Evolutionary conservation across 2,888 invertebrate species (phyloP).

Genomic region (Liopterus haemorrhoidalis): DNA sequence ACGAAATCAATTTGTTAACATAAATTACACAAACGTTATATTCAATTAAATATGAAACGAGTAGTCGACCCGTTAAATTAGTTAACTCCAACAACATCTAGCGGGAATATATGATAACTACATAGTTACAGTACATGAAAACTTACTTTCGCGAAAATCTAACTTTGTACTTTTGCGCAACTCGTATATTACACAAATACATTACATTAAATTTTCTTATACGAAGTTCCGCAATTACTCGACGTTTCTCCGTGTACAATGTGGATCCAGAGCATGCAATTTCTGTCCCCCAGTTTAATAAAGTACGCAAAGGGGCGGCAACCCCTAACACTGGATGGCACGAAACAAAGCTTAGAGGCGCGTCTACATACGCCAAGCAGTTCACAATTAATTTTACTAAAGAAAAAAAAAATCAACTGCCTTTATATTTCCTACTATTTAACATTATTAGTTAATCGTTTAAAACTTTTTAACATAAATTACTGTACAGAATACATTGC

Average conservation of each 20-base stretch:
- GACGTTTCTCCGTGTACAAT: slow-evolving; percentile 16
- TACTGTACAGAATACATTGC: too few species aligned
- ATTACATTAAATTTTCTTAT: slow-evolving; percentile 17
- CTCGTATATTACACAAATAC: slow-evolving; percentile 11
- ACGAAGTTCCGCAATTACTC: slow-evolving; percentile 32
- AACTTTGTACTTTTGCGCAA: neutral
- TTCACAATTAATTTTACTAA: slow-evolving; percentile 21
- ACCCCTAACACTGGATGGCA: slow-evolving; percentile 30
- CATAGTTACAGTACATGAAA: neutral
- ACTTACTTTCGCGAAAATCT: neutral
- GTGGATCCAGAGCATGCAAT: slow-evolving; percentile 29
- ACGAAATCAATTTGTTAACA: too few species aligned
- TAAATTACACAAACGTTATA: too few species aligned
- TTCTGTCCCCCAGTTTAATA: slow-evolving; percentile 37
- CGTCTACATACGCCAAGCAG: slow-evolving; percentile 18
- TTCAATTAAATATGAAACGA: too few species aligned
- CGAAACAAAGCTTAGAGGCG: slow-evolving; percentile 28
- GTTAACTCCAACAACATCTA: slow-evolving; percentile 5
- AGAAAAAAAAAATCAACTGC: too few species aligned
- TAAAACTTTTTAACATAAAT: too few species aligned
- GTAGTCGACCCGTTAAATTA: slow-evolving; percentile 15
- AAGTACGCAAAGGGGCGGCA: slow-evolving; percentile 30
- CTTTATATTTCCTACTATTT: too few species aligned
- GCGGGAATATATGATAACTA: slow-evolving; percentile 1
- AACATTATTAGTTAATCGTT: too few species aligned